Evolutionary conservation across 2,888 invertebrate species (phyloP).

Genomic region (Thera obeliscata): DNA sequence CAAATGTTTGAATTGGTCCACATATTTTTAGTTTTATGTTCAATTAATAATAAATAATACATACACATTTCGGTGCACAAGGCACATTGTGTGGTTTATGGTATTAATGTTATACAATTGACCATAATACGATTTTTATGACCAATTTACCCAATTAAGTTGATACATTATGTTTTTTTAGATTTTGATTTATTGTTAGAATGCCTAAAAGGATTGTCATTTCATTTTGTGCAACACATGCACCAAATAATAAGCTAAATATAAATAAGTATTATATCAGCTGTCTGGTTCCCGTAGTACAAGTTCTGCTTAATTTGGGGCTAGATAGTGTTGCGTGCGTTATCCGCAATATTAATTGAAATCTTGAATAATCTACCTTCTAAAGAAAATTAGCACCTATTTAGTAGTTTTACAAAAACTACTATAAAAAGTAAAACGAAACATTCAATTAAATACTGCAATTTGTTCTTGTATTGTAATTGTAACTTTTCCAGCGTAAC

Average conservation of each 20-base stretch:
- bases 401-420: no score
- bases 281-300: neutral
- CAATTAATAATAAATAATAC: slow-evolving; percentile 54
- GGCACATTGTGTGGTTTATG: slow-evolving; percentile 45
- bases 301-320: neutral
- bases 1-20: slow-evolving; percentile 58
- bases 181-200: neutral
- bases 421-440: no score
- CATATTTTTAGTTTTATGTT: slow-evolving; percentile 48
- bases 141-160: slow-evolving; percentile 20
- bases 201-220: neutral
- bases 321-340: neutral
- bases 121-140: slow-evolving; percentile 36
- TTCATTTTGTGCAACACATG: no score
- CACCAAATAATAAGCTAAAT: no score
- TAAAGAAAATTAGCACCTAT: no score
- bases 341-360: no score
- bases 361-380: no score
- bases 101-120: slow-evolving; percentile 39
- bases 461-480: no score
- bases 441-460: no score
- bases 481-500: no score
- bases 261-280: neutral
- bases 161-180: neutral
- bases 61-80: slow-evolving; percentile 42